phyloP scores from a whole-genome alignment of 2,888 invertebrate genomes.

The Meghimatium bilineatum region DNA sequence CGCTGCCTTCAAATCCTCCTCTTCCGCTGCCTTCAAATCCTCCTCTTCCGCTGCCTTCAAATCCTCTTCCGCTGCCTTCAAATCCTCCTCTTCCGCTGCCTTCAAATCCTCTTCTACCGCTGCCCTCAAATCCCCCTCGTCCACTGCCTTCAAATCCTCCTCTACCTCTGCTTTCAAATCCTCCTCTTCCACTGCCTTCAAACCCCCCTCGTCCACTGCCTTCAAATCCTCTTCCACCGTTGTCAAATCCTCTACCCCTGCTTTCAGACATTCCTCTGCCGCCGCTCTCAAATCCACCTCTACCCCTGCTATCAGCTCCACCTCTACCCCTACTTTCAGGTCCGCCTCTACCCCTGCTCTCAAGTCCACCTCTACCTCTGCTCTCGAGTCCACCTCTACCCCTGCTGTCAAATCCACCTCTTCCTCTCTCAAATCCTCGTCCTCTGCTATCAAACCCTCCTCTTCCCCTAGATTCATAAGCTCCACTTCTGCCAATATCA shows the following conservation, averaged over 20 bases:
- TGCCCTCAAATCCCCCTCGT: background rate
- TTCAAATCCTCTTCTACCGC: background rate
- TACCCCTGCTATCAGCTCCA: background rate
- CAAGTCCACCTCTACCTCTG: slow-evolving; percentile 9
- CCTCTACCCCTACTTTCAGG: slow-evolving; percentile 15
- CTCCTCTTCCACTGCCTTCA: background rate
- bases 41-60: slow-evolving; percentile 19
- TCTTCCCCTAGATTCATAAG: slow-evolving; percentile 11
- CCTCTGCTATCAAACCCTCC: slow-evolving; percentile 5
- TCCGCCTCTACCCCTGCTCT: slow-evolving; percentile 10
- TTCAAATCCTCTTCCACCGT: background rate
- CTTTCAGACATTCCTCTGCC: slow-evolving; percentile 2
- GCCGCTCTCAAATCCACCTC: slow-evolving; percentile 25
- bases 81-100: slow-evolving; percentile 16
- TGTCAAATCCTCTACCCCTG: slow-evolving; percentile 17
- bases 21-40: slow-evolving; percentile 15
- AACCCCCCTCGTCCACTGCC: slow-evolving; percentile 1
- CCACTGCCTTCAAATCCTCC: slow-evolving; percentile 28
- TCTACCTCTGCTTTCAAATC: background rate
- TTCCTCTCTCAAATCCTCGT: slow-evolving; percentile 5
- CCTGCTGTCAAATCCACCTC: background rate
- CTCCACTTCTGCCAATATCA: background rate
- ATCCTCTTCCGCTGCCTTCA: slow-evolving; percentile 30
- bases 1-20: slow-evolving; percentile 9
- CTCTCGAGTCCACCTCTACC: slow-evolving; percentile 27